phyloP scores from a whole-genome alignment of 2,888 invertebrate species.

The Eupithecia subfuscata region DNA sequence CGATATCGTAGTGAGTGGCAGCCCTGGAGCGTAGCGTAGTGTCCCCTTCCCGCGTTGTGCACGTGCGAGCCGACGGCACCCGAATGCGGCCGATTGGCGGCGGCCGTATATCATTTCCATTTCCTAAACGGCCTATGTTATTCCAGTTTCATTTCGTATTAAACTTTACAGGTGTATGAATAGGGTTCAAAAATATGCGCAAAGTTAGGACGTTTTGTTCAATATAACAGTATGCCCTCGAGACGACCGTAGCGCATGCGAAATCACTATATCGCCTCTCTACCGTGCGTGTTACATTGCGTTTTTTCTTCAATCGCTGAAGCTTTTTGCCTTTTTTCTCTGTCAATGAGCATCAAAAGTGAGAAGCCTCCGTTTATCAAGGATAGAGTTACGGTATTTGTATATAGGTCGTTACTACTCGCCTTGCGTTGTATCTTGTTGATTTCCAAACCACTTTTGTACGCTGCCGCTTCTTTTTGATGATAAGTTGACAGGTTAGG shows the following conservation, averaged over 20 bases:
- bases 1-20: conserved; percentile 54
- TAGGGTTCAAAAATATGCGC: conserved; percentile 30
- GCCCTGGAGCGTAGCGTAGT: conserved; percentile 54
- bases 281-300: conserved; percentile 55
- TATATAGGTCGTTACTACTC: conserved; percentile 70
- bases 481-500: conserved; percentile 54
- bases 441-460: conserved; percentile 77
- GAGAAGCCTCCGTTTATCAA: conserved; percentile 44
- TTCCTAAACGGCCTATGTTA: conserved; percentile 43
- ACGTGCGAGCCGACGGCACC: conserved; percentile 76
- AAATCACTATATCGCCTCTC: conserved; percentile 55
- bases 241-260: conserved; percentile 78
- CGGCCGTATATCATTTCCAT: conserved; percentile 53
- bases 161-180: fast-evolving
- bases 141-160: conserved; percentile 24
- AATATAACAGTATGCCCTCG: conserved; percentile 64
- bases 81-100: conserved; percentile 73
- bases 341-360: conserved; percentile 53
- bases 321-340: neutral
- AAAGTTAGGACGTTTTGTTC: conserved; percentile 45
- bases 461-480: conserved; percentile 64
- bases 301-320: conserved; percentile 36
- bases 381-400: conserved; percentile 62
- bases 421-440: conserved; percentile 72
- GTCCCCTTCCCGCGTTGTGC: conserved; percentile 66